Percentiles rank a stretch among this genome's conserved stretches.
Evolutionary conservation across 2,888 invertebrate species (phyloP).

Genomic region (Eutolmus rufibarbis): DNA sequence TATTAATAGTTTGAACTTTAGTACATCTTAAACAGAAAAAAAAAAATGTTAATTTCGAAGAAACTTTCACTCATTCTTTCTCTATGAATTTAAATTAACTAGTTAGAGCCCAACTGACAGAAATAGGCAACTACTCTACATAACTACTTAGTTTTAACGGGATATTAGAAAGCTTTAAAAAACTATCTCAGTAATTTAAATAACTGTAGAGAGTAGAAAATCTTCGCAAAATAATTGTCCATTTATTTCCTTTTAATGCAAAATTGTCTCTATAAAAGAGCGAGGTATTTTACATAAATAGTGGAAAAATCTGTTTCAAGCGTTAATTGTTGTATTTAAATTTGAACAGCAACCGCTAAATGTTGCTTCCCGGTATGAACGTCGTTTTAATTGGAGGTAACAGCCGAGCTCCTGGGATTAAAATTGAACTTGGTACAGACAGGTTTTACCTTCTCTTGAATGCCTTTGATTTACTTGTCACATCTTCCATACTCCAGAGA

Average conservation of each 20-base stretch:
- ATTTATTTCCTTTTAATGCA: not conserved
- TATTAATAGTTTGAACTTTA: too few species aligned
- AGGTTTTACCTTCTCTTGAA: not conserved
- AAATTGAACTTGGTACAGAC: not conserved
- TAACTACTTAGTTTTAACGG: not conserved
- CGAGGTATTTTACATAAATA: not conserved
- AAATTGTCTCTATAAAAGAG: not conserved
- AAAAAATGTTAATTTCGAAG: too few species aligned
- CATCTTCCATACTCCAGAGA: not conserved
- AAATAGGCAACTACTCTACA: not conserved
- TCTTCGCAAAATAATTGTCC: not conserved
- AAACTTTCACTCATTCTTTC: too few species aligned
- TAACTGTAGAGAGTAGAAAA: not conserved
- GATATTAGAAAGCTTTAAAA: not conserved
- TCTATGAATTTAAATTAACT: too few species aligned
- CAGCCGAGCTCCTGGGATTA: not conserved
- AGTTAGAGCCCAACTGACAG: too few species aligned
- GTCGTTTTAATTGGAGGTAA: not conserved
- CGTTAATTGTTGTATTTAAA: not conserved
- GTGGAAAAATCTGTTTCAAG: not conserved
- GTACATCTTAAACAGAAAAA: too few species aligned
- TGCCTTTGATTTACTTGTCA: not conserved
- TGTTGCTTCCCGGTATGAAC: not conserved
- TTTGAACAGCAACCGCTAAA: not conserved
- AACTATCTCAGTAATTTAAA: not conserved